Base-by-base conservation (phyloP, 2,888 invertebrate species). In the Ceramica pisi region DNA sequence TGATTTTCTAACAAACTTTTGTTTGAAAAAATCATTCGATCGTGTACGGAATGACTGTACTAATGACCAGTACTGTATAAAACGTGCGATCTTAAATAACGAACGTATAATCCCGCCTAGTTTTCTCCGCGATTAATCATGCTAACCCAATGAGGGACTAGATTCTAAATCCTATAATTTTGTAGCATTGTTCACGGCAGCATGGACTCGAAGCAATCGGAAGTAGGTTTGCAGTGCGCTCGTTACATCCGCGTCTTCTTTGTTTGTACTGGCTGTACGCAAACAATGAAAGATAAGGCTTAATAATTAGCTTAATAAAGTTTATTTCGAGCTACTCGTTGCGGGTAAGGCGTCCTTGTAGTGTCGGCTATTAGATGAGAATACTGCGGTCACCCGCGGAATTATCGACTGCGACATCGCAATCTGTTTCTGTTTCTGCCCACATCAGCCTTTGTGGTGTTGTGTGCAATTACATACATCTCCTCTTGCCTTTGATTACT, bases 71-170 rank as follows among this genome's bases (percentile, higher is more conserved):
- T 90, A 85, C 84, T 87, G 87, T 86, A 87, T 88, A 91, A 92
- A 94, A 91, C 93, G 92, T 93, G 93, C 91, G 90, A 92, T 93
- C 87, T 89, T 86, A 89, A 90, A 90, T 89, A 88, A 90, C 91
- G 81, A 91, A 92, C 88, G 90, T 92, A 91, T 91, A 92, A 92
- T 92, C 88, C 89, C 81, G 86, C 83, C 90, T 90, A 89, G 92
- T 93, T 95, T 94, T 95, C 94, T 92, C 92, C 87, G 85, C 92
- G 92, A 94, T 95, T 94, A 94, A 95, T 94, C 94, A 94, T 93
- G 92, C 92, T 92, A 90, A 92, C 92, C 91, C 92, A 92, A 94
- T 92, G 92, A 94, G 91, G 89, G 93, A 90, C 90, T 87, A 81
- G 87, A 85, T 82, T 88, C 84, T 94, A 94, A 95, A 91, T 93